Percentiles rank a stretch among this genome's conserved stretches.
Evolutionary conservation across 2,888 invertebrate species (phyloP).

Genomic region (Acholoe squamosa): DNA sequence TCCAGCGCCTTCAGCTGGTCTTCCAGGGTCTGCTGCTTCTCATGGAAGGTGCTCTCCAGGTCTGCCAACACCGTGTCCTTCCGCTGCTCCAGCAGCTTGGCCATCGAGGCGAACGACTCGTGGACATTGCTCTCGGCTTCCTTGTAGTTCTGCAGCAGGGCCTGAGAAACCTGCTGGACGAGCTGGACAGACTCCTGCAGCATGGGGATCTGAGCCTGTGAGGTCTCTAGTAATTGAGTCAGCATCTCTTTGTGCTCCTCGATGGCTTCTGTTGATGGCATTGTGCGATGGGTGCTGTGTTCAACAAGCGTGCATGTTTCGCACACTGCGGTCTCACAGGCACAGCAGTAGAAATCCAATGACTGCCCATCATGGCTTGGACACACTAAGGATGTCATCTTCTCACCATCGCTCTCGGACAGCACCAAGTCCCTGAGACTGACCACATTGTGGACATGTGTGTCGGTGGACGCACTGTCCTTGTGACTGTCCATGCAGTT

Average conservation of each 20-base stretch:
- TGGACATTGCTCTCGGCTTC: constrained; percentile 78
- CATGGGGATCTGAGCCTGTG: constrained; percentile 80
- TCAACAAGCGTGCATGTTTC: constrained; percentile 84
- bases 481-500: constrained; percentile 76
- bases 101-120: constrained; percentile 80
- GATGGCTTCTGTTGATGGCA: constrained; percentile 83
- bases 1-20: constrained; percentile 82
- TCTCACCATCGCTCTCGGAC: constrained; percentile 71
- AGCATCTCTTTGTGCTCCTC: constrained; percentile 82
- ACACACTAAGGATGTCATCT: constrained; percentile 77
- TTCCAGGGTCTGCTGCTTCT: constrained; percentile 80
- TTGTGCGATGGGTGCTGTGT: constrained; percentile 83
- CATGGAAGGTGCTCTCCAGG: constrained; percentile 78
- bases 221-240: constrained; percentile 78
- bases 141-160: constrained; percentile 72
- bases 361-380: constrained; percentile 81
- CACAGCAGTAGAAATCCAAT: constrained; percentile 84
- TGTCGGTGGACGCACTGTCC: constrained; percentile 1
- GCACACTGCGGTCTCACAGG: constrained; percentile 85
- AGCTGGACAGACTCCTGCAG: constrained; percentile 79
- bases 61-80: constrained; percentile 79
- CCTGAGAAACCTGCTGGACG: constrained; percentile 77
- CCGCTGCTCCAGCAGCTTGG: constrained; percentile 79
- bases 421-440: constrained; percentile 77
- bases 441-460: constrained; percentile 74